phyloP scores from a whole-genome alignment of 2,797 vertebrate genomes.

The Monodelphis domestica region DNA sequence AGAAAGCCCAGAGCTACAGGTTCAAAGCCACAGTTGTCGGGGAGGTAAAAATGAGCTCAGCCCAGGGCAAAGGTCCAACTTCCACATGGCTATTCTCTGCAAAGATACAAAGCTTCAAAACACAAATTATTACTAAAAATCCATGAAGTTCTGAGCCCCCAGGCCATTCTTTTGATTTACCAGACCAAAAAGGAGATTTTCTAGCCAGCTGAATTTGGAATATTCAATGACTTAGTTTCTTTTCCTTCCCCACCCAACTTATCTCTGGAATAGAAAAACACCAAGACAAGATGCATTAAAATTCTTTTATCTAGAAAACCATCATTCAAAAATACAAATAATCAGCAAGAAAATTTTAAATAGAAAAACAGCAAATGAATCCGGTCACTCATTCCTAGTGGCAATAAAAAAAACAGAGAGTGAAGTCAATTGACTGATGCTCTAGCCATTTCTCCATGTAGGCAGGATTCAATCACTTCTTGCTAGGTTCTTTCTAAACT shows the following conservation, averaged over 20 bases:
- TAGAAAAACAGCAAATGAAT: not conserved
- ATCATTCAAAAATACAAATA: not conserved
- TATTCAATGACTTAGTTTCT: not conserved
- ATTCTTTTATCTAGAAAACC: not conserved
- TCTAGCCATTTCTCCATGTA: not conserved
- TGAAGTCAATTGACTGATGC: not conserved
- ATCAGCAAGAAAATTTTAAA: not conserved
- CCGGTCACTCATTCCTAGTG: not conserved
- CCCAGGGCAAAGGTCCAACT: not conserved
- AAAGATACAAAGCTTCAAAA: not conserved
- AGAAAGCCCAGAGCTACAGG: not conserved
- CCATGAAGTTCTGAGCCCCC: not conserved
- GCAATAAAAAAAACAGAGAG: not conserved
- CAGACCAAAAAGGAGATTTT: not conserved
- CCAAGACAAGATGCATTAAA: not conserved
- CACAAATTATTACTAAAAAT: conserved; percentile 4
- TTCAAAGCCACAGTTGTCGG: not conserved
- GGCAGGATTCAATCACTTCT: not conserved
- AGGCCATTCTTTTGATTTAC: not conserved
- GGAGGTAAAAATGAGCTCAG: not conserved
- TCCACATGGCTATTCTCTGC: not conserved
- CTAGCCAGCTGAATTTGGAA: not conserved
- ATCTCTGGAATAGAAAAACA: not conserved
- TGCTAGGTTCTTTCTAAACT: not conserved
- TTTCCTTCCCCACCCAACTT: not conserved